Conservation (phyloP, 2,113 vertebrate species). For the Pseudorasbora parva region DNA sequence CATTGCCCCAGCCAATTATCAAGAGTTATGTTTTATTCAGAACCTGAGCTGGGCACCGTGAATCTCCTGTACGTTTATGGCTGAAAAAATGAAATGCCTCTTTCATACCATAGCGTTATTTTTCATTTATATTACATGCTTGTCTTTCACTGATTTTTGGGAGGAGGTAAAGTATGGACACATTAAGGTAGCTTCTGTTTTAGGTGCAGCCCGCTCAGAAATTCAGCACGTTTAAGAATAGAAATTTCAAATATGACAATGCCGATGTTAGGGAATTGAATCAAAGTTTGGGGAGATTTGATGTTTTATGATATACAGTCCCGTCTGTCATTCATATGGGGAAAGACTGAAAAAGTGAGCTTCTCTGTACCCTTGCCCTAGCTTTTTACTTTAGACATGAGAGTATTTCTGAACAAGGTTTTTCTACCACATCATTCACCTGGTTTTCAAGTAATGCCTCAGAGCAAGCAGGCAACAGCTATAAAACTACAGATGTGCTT, state of each 20-base stretch:
- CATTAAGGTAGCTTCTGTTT: constrained; percentile 36
- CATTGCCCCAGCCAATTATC: constrained; percentile 71
- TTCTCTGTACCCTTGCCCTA: constrained; percentile 16
- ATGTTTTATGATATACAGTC: constrained; percentile 1
- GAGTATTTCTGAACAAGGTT: constrained; percentile 26
- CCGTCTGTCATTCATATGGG: background rate
- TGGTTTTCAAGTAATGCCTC: constrained; percentile 27
- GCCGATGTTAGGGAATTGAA: constrained; percentile 1
- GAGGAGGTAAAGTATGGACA: background rate
- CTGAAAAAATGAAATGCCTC: constrained; percentile 33
- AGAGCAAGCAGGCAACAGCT: background rate
- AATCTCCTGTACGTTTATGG: constrained; percentile 56
- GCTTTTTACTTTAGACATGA: constrained; percentile 45
- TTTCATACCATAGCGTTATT: constrained; percentile 46
- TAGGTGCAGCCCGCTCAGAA: background rate
- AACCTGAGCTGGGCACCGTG: constrained; percentile 48
- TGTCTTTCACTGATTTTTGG: constrained; percentile 32
- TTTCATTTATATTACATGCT: constrained; percentile 50
- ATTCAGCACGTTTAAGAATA: background rate
- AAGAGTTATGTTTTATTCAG: constrained; percentile 70
- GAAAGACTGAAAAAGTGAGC: background rate
- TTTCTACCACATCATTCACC: constrained; percentile 19
- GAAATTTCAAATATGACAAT: background rate
- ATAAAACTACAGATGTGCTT: constrained; percentile 43
- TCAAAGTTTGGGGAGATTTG: constrained; percentile 1